Evolutionary conservation across 2,888 invertebrate genomes (phyloP), one percentile per base, ranked within the genome.

Genomic region (Cephus runcator): DNA sequence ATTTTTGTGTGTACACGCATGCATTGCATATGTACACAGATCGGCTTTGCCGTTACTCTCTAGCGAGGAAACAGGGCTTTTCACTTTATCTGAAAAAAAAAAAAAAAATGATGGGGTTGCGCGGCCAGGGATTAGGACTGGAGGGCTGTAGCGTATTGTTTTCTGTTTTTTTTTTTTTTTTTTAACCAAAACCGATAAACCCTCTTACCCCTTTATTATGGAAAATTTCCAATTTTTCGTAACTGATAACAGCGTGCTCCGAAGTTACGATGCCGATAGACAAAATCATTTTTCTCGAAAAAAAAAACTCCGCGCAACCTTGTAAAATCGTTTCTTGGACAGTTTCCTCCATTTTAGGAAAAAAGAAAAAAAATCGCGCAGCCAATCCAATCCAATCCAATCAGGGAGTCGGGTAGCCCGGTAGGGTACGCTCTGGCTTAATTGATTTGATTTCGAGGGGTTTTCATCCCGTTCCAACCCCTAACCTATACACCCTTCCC

Each of bases 371-470:
- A 35, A 81, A 71, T 23, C 33, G 71, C 23, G 12, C 79, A 81
- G 81, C 80, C 82, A 83, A 86, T 85, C 86, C 83, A 82, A 83
- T 83, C 81, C 82, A 82, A 87, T 86, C 88, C 87, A 89, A 88
- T 88, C 87, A 84, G 80, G 74, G 80, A 79, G 76, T 79, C 77
- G 79, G 81, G 80, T 76, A 79, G 83, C 34, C 69, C 69, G 35
- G 73, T 76, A 40, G 76, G 74, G 79, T 40, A 56, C 73, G 76
- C 69, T 88, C 88, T 87, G 89, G 87, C 89, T 89, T 89, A 90
- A 90, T 90, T 90, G 89, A 90, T 90, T 90, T 85, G 88, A 90
- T 90, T 90, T 88, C 90, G 85, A 87, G 86, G 89, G 90, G 84
- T 88, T 88, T 87, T 88, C 87, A 85, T 86, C 85, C 87, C 85